These are phyloP conservation scores for Erythrolamprus reginae DNA, from an alignment of 2,113 vertebrate genomes.

Conservation along the genomic window DNA sequence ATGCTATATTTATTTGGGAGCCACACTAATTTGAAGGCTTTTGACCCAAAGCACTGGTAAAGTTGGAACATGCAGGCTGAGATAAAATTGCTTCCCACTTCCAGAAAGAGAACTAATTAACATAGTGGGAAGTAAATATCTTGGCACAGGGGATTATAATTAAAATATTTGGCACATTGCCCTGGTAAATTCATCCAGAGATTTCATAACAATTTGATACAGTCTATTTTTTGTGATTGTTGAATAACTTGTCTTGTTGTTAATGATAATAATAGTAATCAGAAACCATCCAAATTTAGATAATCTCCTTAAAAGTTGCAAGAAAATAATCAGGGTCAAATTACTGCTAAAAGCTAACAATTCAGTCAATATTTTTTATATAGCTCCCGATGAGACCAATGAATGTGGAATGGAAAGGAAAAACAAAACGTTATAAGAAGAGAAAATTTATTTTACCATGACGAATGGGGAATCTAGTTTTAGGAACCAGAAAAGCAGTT, in stretches of 20 bases:
- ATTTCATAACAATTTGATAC: neutral
- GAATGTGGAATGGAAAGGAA: conserved; percentile 6
- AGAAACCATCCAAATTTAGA: conserved; percentile 11
- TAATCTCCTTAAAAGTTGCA: conserved; percentile 22
- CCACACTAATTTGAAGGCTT: neutral
- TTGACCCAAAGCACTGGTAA: conserved; percentile 12
- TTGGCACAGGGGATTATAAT: neutral
- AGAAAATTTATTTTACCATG: neutral
- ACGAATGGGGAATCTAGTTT: neutral
- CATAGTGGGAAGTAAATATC: conserved; percentile 7
- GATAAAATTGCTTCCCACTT: neutral
- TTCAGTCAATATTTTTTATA: neutral
- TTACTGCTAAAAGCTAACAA: neutral
- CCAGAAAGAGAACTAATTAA: neutral
- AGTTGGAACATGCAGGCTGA: neutral
- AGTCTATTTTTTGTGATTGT: neutral
- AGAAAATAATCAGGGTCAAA: neutral
- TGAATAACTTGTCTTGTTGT: neutral
- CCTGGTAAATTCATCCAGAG: neutral
- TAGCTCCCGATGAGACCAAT: neutral
- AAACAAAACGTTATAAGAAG: neutral
- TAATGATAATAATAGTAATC: neutral
- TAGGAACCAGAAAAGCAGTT: conserved; percentile 11
- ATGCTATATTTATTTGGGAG: neutral
- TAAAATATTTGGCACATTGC: neutral